Evolutionary conservation across 2,888 invertebrate species (phyloP).

Genomic region (Standfussiana lucernea): DNA sequence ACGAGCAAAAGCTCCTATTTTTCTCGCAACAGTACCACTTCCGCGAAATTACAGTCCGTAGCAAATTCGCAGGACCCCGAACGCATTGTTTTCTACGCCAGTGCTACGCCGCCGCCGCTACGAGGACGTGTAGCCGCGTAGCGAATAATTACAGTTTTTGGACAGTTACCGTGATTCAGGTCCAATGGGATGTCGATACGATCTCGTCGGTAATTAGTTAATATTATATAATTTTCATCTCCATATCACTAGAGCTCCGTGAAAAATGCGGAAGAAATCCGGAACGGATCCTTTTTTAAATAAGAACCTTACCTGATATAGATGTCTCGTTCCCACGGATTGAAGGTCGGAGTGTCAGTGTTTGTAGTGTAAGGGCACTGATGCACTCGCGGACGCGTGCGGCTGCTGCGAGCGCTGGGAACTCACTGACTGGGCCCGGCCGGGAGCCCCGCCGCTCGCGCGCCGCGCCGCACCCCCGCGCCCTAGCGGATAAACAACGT

Average conservation of each 20-base stretch:
- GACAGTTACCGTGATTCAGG: conserved; percentile 58
- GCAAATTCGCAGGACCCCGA: conserved; percentile 57
- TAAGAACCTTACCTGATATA: conserved; percentile 85
- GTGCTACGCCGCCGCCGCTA: conserved; percentile 70
- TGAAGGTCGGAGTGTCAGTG: conserved; percentile 88
- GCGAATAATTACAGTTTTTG: conserved; percentile 59
- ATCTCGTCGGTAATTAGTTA: conserved; percentile 58
- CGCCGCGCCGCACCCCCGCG: conserved; percentile 75
- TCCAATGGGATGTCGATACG: conserved; percentile 53
- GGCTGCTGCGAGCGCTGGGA: conserved; percentile 82
- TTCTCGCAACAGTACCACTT: conserved; percentile 50
- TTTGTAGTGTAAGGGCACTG: conserved; percentile 76
- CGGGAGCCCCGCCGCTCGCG: conserved; percentile 82
- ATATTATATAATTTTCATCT: conserved; percentile 67
- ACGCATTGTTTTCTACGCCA: conserved; percentile 69
- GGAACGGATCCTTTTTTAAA: conserved; percentile 66
- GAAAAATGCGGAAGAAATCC: conserved; percentile 44
- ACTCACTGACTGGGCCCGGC: conserved; percentile 88
- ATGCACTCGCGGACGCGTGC: conserved; percentile 84
- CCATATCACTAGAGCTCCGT: conserved; percentile 18
- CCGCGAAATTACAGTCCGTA: conserved; percentile 58
- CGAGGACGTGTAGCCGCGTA: conserved; percentile 68
- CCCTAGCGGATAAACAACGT: conserved; percentile 90
- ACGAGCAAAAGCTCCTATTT: conserved; percentile 18
- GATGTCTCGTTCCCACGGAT: conserved; percentile 88